Evolutionary conservation across 2,797 vertebrate species (phyloP), one percentile per base, ranked within the genome.

Genomic region (Gallinago stenura): DNA sequence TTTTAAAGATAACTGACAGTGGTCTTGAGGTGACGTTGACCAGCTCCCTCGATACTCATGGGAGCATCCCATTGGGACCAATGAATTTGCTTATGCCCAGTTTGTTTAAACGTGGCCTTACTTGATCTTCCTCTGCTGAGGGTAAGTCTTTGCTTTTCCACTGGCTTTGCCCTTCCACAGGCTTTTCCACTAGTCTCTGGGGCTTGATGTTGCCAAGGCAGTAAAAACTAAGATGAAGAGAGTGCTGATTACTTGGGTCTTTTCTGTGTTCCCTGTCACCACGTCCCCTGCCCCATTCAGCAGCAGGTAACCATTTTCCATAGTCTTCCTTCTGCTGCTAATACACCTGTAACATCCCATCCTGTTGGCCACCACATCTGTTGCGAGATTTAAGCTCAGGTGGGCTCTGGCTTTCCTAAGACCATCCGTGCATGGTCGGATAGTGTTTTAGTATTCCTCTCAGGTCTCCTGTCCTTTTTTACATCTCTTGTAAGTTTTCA

Each of bases 41-140:
- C 30, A 58, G 20, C 64, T 81, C 7, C 28, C 28, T 62, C 1
- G 1, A 35, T 14, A 71, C 11, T 65, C 26, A 15, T 7, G 20
- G 37, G 17, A 60, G 15, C 51, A 76, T 66, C 28, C 24, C 24
- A 9, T 61, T 65, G 56, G 24, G 39, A 50, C 10, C 31, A 4
- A 6, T 50, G 58, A 46, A n/a, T 54, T 56, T 82, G 12, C 0
- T 0, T 39, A 19, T 26, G 46, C 15, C 3, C 10, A 4, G 22
- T 50, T 71, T 50, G 16, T 66, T 56, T 61, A 61, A 62, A 45
- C 28, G 15, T 35, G 48, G n/a, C 35, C 37, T 81, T 61, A 43
- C 17, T 12, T 31, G 12, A 24, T 79, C 56, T 56, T 68, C 7
- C 18, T 53, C 39, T 41, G 9, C 11, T 15, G 11, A 58, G 30